A percentile compares a stretch with the other conserved stretches of the same genome.
Conservation (phyloP, 2,113 vertebrate genomes). For the Amblyornis subalaris region DNA sequence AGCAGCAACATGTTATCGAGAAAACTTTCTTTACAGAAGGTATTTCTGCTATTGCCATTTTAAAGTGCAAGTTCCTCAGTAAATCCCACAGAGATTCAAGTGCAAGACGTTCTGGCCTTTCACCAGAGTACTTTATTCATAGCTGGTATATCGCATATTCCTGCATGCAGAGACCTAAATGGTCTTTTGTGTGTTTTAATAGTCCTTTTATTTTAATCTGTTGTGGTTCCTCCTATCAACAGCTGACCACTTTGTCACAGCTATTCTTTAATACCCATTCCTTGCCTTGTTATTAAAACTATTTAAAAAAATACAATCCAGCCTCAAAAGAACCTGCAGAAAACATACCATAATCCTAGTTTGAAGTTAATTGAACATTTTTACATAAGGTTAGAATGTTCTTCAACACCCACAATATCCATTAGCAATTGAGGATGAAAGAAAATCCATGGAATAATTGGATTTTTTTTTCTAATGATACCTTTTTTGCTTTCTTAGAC, state of each 20-base stretch:
- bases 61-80: background rate
- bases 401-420: background rate
- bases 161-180: background rate
- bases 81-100: background rate
- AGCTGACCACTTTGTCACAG: background rate
- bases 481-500: background rate
- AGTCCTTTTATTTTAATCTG: background rate
- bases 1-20: background rate
- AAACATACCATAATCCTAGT: background rate
- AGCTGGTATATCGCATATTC: background rate
- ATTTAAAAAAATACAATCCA: background rate
- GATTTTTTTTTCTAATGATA: background rate
- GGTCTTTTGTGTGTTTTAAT: background rate
- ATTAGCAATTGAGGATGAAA: background rate
- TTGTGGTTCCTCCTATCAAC: background rate
- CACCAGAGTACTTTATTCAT: background rate
- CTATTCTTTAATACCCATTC: background rate
- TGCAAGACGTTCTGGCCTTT: background rate
- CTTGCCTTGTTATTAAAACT: background rate
- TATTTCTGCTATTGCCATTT: background rate
- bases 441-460: background rate
- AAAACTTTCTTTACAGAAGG: background rate
- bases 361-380: background rate
- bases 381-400: background rate
- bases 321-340: background rate